Evolutionary conservation across 2,797 vertebrate genomes (phyloP).

Genomic region (Sebastes hubbsi): DNA sequence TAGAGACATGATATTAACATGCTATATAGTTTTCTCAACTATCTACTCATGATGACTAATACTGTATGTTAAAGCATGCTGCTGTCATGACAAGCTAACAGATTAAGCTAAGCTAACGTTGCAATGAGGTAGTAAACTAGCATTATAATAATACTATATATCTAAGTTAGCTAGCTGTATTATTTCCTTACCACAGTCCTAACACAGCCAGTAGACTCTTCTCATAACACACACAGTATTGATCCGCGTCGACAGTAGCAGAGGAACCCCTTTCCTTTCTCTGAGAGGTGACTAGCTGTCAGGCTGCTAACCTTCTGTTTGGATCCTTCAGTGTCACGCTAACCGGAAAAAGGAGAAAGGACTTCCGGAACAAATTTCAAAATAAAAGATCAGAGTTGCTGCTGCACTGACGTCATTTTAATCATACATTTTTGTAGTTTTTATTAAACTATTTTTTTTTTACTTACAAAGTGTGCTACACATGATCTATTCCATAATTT

Average conservation of each 20-base stretch:
- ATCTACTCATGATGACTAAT: not conserved
- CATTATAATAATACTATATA: not conserved
- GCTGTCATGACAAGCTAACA: slow-evolving; percentile 15
- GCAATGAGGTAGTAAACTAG: slow-evolving; percentile 2
- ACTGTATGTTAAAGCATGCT: not conserved
- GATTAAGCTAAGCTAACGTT: slow-evolving; percentile 27
- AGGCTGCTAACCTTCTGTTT: slow-evolving; percentile 60
- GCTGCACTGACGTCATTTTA: not conserved
- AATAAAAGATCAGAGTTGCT: slow-evolving; percentile 26
- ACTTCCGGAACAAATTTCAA: slow-evolving; percentile 14
- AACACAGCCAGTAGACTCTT: slow-evolving; percentile 27
- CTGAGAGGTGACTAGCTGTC: slow-evolving; percentile 2
- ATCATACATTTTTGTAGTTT: not conserved
- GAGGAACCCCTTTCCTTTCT: not conserved
- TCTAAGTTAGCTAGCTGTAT: not conserved
- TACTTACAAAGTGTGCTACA: too few relatives aligned
- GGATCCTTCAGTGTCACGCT: slow-evolving; percentile 8
- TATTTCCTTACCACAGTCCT: slow-evolving; percentile 55
- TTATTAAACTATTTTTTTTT: too few relatives aligned
- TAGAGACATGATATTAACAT: not conserved
- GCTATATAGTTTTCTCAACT: not conserved
- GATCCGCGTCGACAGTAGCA: not conserved
- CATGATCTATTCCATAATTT: too few relatives aligned
- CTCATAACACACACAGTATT: slow-evolving; percentile 60
- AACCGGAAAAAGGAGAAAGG: rapidly evolving